Percentiles rank a stretch among this genome's conserved stretches.
These are phyloP conservation scores for Mixornis gularis DNA, from an alignment of 2,113 vertebrate genomes.

Conservation along the genomic window DNA sequence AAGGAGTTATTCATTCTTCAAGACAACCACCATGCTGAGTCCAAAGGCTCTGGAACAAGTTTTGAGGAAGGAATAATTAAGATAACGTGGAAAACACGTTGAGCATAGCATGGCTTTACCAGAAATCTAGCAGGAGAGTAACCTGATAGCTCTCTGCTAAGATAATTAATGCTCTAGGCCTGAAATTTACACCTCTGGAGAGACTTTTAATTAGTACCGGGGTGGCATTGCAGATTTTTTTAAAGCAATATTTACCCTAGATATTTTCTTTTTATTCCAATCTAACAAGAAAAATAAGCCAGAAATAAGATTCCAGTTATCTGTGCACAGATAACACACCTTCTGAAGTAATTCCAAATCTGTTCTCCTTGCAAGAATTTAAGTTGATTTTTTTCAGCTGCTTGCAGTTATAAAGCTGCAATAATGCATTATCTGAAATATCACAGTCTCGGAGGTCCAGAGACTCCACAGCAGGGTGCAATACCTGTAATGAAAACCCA, in stretches of 20 bases:
- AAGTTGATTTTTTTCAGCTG: slow-evolving; percentile 77
- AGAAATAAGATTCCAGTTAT: neutral
- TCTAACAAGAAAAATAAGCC: neutral
- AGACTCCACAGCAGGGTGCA: slow-evolving; percentile 77
- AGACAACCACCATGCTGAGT: neutral
- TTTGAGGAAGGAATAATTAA: neutral
- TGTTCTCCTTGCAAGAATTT: slow-evolving; percentile 68
- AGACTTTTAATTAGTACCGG: neutral
- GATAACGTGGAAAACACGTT: neutral
- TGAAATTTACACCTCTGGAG: neutral
- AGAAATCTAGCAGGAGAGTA: neutral
- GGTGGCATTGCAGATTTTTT: neutral
- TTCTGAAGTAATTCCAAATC: slow-evolving; percentile 75
- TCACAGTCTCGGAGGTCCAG: slow-evolving; percentile 78
- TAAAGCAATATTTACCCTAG: neutral
- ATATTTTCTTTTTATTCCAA: neutral
- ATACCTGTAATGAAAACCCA: slow-evolving; percentile 65
- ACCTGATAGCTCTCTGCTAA: neutral
- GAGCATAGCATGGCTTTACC: neutral
- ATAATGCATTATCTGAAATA: slow-evolving; percentile 78
- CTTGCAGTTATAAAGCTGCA: slow-evolving; percentile 71
- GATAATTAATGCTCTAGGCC: neutral
- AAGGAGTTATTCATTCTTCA: neutral
- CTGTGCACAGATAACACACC: slow-evolving; percentile 59
- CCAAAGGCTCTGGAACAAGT: neutral